phyloP scores from a whole-genome alignment of 1,140 invertebrate genomes.

The Calephelis nemesis region DNA sequence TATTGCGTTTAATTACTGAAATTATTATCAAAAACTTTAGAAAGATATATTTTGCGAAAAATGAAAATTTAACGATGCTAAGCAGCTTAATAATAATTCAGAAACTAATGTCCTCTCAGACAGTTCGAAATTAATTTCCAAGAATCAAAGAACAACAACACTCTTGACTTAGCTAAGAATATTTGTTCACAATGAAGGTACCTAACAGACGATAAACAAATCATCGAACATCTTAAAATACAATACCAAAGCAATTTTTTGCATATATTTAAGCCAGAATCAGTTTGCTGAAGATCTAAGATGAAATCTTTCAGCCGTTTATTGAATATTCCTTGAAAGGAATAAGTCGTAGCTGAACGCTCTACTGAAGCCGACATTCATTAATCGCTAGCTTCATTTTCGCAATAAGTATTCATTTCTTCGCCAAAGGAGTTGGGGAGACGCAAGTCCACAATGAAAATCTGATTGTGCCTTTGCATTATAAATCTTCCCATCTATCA shows the following conservation, averaged over 20 bases:
- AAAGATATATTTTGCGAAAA: too few species aligned
- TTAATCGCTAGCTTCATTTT: conserved; percentile 70
- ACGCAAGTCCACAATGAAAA: conserved; percentile 57
- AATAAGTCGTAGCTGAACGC: conserved; percentile 58
- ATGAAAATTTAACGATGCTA: too few species aligned
- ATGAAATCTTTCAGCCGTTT: conserved; percentile 53
- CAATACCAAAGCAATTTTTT: not conserved
- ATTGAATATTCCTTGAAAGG: conserved; percentile 72
- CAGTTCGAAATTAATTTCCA: too few species aligned
- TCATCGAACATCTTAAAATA: not conserved
- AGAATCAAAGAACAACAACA: too few species aligned
- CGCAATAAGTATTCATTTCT: conserved; percentile 75
- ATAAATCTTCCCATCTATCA: conserved; percentile 55
- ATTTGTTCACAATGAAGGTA: too few species aligned
- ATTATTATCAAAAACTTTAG: too few species aligned
- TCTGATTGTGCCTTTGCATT: conserved; percentile 70
- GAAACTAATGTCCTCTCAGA: too few species aligned
- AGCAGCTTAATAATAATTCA: too few species aligned
- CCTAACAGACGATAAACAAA: too few species aligned
- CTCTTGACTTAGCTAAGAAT: too few species aligned
- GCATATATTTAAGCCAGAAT: conserved; percentile 21
- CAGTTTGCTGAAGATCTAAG: conserved; percentile 48
- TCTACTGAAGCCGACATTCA: conserved; percentile 57
- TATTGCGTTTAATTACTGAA: too few species aligned
- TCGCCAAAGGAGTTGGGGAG: conserved; percentile 39